Evolutionary conservation across 2,113 vertebrate species (phyloP).

Genomic region (Mesembrinibis cayennensis): DNA sequence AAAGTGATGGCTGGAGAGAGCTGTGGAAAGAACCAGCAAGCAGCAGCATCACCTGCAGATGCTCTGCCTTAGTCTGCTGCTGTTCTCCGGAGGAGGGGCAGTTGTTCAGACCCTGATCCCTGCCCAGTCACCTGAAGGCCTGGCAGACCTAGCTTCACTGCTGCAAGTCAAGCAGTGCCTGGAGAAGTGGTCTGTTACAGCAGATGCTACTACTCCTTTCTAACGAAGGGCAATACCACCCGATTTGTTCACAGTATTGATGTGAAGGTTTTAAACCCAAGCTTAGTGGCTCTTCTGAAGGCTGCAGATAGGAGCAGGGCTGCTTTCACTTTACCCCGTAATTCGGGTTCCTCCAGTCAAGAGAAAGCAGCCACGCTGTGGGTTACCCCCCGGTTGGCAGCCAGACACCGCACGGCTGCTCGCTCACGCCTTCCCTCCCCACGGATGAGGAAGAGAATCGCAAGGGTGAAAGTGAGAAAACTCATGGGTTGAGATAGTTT

Average conservation of each 20-base stretch:
- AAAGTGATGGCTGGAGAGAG: neutral
- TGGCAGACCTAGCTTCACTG: neutral
- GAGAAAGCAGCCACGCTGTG: neutral
- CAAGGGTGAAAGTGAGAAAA: neutral
- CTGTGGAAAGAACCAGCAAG: neutral
- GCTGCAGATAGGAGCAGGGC: neutral
- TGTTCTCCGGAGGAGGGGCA: too few species aligned
- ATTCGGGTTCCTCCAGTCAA: neutral
- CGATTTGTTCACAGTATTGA: neutral
- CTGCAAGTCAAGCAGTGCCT: neutral
- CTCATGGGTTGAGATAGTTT: neutral
- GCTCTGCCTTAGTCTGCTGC: neutral
- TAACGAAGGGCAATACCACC: neutral
- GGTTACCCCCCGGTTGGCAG: neutral
- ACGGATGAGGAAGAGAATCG: fast-evolving
- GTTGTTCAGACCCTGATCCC: neutral
- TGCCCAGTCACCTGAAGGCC: neutral
- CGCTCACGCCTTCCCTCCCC: neutral
- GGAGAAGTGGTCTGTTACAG: neutral
- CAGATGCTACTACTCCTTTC: neutral
- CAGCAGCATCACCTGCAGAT: neutral
- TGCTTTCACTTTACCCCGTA: neutral
- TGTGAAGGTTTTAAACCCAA: neutral
- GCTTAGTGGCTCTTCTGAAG: neutral
- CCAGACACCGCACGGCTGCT: neutral